phyloP scores from a whole-genome alignment of 2,113 vertebrate species.

The Penelope pileata region DNA sequence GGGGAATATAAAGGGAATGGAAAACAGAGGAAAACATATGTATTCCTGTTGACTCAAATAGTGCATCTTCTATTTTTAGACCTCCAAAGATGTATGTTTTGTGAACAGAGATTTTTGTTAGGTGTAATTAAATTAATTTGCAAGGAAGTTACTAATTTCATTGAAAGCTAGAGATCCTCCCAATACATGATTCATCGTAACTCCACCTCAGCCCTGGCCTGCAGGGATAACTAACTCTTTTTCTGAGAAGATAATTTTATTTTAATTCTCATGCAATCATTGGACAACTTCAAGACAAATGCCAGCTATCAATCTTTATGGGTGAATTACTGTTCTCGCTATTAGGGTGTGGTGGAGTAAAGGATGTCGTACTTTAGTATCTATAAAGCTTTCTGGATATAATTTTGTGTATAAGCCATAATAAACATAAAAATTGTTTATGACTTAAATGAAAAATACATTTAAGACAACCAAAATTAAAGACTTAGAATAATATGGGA shows the following conservation, averaged over 20 bases:
- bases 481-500: conserved; percentile 6
- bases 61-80: conserved; percentile 61
- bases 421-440: conserved; percentile 71
- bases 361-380: conserved; percentile 72
- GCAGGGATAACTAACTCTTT: conserved; percentile 66
- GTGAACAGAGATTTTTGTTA: conserved; percentile 67
- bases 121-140: conserved; percentile 72
- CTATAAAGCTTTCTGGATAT: conserved; percentile 73
- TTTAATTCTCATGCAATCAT: conserved; percentile 82
- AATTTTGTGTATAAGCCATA: conserved; percentile 74
- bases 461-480: conserved; percentile 64
- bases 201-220: conserved; percentile 67
- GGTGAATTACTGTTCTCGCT: conserved; percentile 76
- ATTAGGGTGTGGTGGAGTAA: conserved; percentile 71
- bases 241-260: conserved; percentile 83
- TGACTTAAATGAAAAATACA: conserved; percentile 59
- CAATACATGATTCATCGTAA: conserved; percentile 63
- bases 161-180: conserved; percentile 69
- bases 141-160: conserved; percentile 78
- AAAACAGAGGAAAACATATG: not conserved
- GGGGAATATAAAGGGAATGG: not conserved
- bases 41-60: not conserved
- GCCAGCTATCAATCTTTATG: conserved; percentile 77
- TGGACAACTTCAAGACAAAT: conserved; percentile 73
- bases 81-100: conserved; percentile 30